Evolutionary conservation across 2,888 invertebrate genomes (phyloP), one percentile per base, ranked within the genome.

Genomic region (Zhuqinia jingwanae): DNA sequence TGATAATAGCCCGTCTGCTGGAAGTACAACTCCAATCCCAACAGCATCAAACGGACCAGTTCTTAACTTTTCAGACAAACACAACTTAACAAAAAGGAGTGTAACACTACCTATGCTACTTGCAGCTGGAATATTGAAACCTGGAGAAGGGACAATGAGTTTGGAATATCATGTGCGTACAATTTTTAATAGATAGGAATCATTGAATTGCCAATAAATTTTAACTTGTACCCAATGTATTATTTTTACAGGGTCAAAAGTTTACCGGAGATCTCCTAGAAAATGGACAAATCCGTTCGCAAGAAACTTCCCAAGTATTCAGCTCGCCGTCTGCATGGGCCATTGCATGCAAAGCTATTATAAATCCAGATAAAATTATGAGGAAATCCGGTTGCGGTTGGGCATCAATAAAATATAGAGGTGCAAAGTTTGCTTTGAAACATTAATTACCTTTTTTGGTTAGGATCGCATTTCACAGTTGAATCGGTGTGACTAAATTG

Each of bases 281-380:
- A 53, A 96, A 96, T 94, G 97, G 97, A 15, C 96, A 96, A 94
- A 97, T 98, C 84, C 95, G 95, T 92, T 96, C 96, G 17, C 96
- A 96, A 92, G 97, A 97, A 92, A 96, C 97, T 50, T 96, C 96
- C 92, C 96, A 96, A 88, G 94, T 96, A 91, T 98, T 97, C 92
- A 95, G 96, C 88, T 97, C 97, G 0, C 97, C 97, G 1, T 97
- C 97, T 91, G 97, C 97, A 1, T 98, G 97, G 97, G 97, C 97
- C 0, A 96, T 97, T 92, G 96, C 97, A 92, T 97, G 97, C 92
- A 97, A 97, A 92, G 94, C 96, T 90, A 96, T 97, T 84, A 96
- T 97, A 76, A 97, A 97, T 92, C 97, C 97, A 0, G 96, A 96
- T 89, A 97, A 97, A 92, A 89, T 89, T 65, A 83, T 87, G 60